Evolutionary conservation across 2,113 vertebrate genomes (phyloP).

Genomic region (Oenanthe melanoleuca): DNA sequence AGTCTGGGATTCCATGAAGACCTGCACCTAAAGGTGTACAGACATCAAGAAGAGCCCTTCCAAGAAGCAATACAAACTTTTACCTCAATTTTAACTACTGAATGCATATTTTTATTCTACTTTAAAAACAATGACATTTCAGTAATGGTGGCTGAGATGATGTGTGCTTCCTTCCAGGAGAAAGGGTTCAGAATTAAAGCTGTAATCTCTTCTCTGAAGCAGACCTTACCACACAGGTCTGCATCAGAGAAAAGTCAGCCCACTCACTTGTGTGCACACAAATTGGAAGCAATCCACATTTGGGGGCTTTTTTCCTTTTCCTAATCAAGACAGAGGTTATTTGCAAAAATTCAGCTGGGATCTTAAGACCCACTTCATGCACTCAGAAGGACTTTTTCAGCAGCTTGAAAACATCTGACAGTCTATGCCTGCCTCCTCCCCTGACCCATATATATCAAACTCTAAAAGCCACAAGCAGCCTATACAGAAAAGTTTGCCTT

Average conservation of each 20-base stretch:
- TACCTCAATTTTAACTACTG: background rate
- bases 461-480: background rate
- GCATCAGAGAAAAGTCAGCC: background rate
- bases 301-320: background rate
- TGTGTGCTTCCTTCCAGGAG: background rate
- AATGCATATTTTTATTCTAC: background rate
- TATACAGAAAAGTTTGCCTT: conserved; percentile 3
- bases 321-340: background rate
- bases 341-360: background rate
- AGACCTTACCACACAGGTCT: background rate
- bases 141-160: background rate
- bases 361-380: background rate
- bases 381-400: background rate
- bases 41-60: background rate
- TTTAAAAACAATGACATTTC: background rate
- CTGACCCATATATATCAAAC: conserved; percentile 22
- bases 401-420: background rate
- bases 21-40: fast-evolving
- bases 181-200: background rate
- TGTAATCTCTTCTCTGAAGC: background rate
- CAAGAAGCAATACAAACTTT: background rate
- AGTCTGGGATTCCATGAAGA: background rate
- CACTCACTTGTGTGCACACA: fast-evolving
- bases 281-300: background rate
- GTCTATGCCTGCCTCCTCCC: background rate